Conservation (phyloP, 2,888 invertebrate genomes). For the Drosophila barbarae region DNA sequence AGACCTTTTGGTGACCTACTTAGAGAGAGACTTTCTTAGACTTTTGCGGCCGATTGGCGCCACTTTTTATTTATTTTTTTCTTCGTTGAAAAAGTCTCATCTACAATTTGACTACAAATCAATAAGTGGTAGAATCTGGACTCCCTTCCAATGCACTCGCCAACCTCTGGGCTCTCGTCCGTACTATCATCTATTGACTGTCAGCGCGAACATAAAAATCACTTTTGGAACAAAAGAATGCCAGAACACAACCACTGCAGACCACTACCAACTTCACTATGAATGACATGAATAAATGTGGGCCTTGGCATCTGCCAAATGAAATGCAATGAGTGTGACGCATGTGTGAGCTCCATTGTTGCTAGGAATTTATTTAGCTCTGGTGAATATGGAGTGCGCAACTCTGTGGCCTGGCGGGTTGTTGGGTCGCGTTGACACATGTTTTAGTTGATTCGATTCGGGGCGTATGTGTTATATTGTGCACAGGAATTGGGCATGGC, state of each 20-base stretch:
- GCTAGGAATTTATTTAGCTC: slow-evolving; percentile 56
- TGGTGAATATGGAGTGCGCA: neutral
- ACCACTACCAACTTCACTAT: slow-evolving; percentile 15
- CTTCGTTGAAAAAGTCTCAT: slow-evolving; percentile 51
- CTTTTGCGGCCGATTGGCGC: slow-evolving; percentile 62
- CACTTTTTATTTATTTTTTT: slow-evolving; percentile 41
- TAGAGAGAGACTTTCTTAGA: slow-evolving; percentile 23
- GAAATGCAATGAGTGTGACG: slow-evolving; percentile 68
- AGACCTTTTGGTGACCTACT: slow-evolving; percentile 53
- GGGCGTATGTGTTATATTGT: slow-evolving; percentile 3
- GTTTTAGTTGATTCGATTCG: slow-evolving; percentile 34
- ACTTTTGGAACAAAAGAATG: slow-evolving; percentile 60
- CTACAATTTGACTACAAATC: slow-evolving; percentile 73
- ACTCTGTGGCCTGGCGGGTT: neutral
- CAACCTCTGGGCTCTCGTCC: slow-evolving; percentile 21
- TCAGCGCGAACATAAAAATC: slow-evolving; percentile 66
- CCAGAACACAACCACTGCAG: slow-evolving; percentile 16
- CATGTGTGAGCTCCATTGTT: slow-evolving; percentile 55
- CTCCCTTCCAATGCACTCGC: slow-evolving; percentile 9
- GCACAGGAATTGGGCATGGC: slow-evolving; percentile 9
- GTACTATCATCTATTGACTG: slow-evolving; percentile 49
- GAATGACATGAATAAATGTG: slow-evolving; percentile 51
- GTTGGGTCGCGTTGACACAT: slow-evolving; percentile 17
- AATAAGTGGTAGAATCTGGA: slow-evolving; percentile 44
- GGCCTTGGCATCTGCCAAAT: slow-evolving; percentile 46